Conservation (phyloP, 2,113 vertebrate genomes). For the Recurvirostra avosetta region DNA sequence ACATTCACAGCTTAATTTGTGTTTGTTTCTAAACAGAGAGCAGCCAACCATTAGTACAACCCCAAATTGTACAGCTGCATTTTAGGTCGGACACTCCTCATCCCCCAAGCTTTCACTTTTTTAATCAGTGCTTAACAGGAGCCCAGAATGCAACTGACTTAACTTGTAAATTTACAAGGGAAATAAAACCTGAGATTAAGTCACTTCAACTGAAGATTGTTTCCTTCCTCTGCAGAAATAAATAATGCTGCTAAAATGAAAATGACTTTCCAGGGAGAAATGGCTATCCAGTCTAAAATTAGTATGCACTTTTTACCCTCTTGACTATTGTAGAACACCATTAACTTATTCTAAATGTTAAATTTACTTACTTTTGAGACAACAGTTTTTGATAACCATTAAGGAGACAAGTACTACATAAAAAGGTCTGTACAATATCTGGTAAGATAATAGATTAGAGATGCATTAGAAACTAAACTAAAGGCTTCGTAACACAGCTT, state of each 20-base stretch:
- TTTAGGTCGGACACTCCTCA: neutral
- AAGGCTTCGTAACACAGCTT: neutral
- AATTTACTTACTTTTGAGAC: conserved; percentile 7
- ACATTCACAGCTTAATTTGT: neutral
- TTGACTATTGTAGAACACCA: neutral
- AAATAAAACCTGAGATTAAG: neutral
- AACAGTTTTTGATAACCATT: neutral
- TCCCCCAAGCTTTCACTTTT: neutral
- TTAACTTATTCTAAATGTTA: neutral
- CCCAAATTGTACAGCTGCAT: neutral
- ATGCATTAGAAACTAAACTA: neutral
- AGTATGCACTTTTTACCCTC: neutral
- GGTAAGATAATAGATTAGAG: neutral
- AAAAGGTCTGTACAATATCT: neutral
- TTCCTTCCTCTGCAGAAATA: neutral
- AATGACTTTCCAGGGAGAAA: neutral
- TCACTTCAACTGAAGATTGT: neutral
- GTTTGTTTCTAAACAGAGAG: neutral
- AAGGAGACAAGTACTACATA: neutral
- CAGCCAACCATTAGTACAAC: neutral
- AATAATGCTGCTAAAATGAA: conserved; percentile 17
- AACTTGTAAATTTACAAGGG: neutral
- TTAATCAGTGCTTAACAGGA: neutral
- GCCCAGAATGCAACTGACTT: neutral
- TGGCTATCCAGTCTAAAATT: neutral